Evolutionary conservation across 2,888 invertebrate species (phyloP), one percentile per base, ranked within the genome.

Genomic region (Andrena minutula): DNA sequence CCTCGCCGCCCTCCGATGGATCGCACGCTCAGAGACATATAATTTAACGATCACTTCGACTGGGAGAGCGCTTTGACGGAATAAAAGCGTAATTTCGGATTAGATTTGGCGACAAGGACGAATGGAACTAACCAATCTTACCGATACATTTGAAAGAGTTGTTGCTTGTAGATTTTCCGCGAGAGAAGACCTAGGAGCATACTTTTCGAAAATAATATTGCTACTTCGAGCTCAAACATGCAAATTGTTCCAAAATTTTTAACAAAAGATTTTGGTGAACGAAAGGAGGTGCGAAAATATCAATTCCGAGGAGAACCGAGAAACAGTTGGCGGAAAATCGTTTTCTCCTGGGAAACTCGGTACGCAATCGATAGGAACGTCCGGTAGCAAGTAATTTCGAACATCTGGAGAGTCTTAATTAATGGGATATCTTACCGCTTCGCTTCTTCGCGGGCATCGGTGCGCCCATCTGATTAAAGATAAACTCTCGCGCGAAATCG

Each of bases 371-470:
- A 86, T 68, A 64, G 73, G 70, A 81, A 88, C 88, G 85, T 84
- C 83, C 80, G 82, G 89, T 90, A 91, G 90, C 90, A 90, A 93
- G 92, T 91, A 92, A 93, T 92, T 92, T 90, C 89, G 89, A 92
- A 92, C 93, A 93, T 92, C 93, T 93, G 92, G 92, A 91, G 90
- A 90, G 90, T 86, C 90, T 91, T 92, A 92, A 92, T 93, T 93
- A 92, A 92, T 92, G 91, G 89, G 88, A 90, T 91, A 91, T 92
- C 90, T 92, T 90, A 88, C 90, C 85, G 80, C 89, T 88, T 86
- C 88, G 86, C 79, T 90, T 89, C 88, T 88, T 89, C 82, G 84
- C 78, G 83, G 84, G 82, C 86, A 84, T 89, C 88, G 83, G 89
- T 88, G 89, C 84, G 86, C 88, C 84, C 41, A 76, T 86, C 88